Conservation (phyloP, 2,888 invertebrate genomes). For the Phalangium opilio region DNA sequence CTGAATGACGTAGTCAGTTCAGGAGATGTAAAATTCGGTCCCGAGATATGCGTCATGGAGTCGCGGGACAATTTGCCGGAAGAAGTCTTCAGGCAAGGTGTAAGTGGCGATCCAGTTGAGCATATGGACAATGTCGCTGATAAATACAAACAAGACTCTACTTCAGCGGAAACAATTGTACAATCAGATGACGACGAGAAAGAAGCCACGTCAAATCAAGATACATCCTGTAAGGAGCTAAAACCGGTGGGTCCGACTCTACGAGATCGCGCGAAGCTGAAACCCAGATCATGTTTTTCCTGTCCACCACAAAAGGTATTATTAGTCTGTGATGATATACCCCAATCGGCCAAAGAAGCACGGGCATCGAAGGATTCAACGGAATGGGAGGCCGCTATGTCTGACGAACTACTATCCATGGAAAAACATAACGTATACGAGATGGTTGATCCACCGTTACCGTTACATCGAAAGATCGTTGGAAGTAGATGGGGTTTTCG, state of each 20-base stretch:
- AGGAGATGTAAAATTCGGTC: neutral
- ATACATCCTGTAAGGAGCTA: too few species aligned
- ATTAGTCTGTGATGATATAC: neutral
- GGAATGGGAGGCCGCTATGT: neutral
- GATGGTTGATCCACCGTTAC: neutral
- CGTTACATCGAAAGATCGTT: neutral
- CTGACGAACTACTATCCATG: neutral
- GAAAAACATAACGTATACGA: neutral
- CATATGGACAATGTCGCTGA: too few species aligned
- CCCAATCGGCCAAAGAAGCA: neutral
- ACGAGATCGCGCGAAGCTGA: too few species aligned
- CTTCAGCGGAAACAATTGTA: too few species aligned
- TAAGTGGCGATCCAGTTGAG: too few species aligned
- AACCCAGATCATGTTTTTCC: too few species aligned
- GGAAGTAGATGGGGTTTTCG: neutral
- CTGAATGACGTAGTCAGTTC: neutral
- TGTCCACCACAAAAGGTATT: neutral
- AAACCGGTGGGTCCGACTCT: too few species aligned
- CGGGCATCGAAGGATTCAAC: neutral
- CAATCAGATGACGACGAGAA: neutral
- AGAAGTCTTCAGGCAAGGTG: too few species aligned
- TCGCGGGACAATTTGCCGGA: too few species aligned
- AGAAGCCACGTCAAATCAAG: neutral
- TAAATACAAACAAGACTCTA: too few species aligned
- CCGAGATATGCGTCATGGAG: too few species aligned